phyloP scores from a whole-genome alignment of 2,888 invertebrate species.

The Orchestes rusci region DNA sequence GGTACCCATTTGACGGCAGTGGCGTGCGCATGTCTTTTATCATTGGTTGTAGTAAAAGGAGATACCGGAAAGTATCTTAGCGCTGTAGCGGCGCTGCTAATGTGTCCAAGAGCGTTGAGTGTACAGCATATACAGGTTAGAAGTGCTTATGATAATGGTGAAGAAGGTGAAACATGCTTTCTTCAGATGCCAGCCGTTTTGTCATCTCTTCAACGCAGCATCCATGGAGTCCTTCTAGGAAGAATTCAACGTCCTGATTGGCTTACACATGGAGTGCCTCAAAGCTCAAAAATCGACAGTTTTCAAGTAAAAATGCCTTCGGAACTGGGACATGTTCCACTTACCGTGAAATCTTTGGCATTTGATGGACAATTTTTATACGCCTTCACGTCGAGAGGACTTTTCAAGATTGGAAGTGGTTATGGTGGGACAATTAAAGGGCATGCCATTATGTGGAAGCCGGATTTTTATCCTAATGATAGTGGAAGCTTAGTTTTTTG shows the following conservation, averaged over 20 bases:
- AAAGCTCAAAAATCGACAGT: constrained; percentile 63
- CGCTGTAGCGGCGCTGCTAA: constrained; percentile 79
- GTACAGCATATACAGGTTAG: constrained; percentile 72
- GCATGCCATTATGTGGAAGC: constrained; percentile 78
- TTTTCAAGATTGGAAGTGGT: constrained; percentile 92
- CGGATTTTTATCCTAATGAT: constrained; percentile 74
- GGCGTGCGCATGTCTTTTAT: constrained; percentile 86
- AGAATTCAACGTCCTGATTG: constrained; percentile 80
- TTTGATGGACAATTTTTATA: constrained; percentile 90
- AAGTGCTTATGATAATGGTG: too few relatives aligned
- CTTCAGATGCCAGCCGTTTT: constrained; percentile 74
- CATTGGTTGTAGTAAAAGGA: constrained; percentile 86
- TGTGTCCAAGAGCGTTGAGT: constrained; percentile 72
- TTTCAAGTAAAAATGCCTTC: constrained; percentile 51
- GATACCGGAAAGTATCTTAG: constrained; percentile 85
- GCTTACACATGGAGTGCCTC: constrained; percentile 81
- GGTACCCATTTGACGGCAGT: constrained; percentile 73
- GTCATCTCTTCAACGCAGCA: constrained; percentile 78
- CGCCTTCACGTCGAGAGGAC: constrained; percentile 73
- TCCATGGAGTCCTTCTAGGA: constrained; percentile 81
- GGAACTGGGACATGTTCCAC: constrained; percentile 45
- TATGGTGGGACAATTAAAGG: constrained; percentile 89
- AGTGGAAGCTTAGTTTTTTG: constrained; percentile 82
- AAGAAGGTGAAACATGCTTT: background rate
- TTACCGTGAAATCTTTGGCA: constrained; percentile 59